These are phyloP conservation scores for Aphelocoma coerulescens DNA, from an alignment of 2,113 vertebrate species.

Conservation along the genomic window DNA sequence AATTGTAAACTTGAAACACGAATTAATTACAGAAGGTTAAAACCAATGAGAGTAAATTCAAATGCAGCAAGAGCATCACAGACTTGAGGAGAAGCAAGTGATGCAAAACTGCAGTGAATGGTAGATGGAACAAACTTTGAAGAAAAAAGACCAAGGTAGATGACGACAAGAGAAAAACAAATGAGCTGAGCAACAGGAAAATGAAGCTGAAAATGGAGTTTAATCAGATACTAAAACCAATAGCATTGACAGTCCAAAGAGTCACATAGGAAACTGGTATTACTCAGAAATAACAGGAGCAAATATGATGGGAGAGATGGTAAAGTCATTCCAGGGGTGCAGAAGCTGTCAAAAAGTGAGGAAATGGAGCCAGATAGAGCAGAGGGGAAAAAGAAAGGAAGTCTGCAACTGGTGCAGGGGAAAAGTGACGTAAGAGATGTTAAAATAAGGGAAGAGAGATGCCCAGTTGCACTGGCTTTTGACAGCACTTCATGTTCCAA, in stretches of 20 bases:
- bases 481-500: not conserved
- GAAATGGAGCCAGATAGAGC: not conserved
- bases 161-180: not conserved
- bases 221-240: conserved; percentile 2
- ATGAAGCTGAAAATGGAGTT: conserved; percentile 34
- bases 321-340: not conserved
- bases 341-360: not conserved
- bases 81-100: not conserved
- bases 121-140: not conserved
- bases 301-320: not conserved
- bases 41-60: not conserved
- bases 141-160: not conserved
- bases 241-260: not conserved
- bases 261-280: not conserved
- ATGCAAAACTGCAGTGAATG: not conserved
- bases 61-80: not conserved
- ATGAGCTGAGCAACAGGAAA: not conserved
- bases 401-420: not conserved
- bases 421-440: accelerated
- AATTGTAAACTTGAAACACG: not conserved
- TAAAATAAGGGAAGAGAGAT: not conserved
- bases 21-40: not conserved
- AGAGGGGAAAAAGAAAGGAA: not conserved
- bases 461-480: not conserved
- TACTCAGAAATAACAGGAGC: not conserved